Percentiles rank a stretch among this genome's conserved stretches.
Conservation (phyloP, 2,888 invertebrate species). For the Diloba caeruleocephala region DNA sequence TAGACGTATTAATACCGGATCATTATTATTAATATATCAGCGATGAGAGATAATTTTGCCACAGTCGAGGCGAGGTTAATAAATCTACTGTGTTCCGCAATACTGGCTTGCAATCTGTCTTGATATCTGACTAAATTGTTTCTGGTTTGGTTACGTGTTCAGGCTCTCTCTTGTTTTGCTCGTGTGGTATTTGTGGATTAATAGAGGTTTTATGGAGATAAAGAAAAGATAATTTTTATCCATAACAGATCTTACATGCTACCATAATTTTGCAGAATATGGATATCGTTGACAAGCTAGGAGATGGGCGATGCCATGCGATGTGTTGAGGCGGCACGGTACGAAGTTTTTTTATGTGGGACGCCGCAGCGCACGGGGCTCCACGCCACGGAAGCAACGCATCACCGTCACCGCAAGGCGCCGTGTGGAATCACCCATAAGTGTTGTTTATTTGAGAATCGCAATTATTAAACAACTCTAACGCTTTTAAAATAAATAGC, state of each 20-base stretch:
- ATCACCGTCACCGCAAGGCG: no score
- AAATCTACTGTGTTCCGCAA: conserved; percentile 58
- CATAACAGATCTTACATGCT: conserved; percentile 33
- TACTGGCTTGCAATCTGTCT: conserved; percentile 55
- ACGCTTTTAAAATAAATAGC: conserved; percentile 10
- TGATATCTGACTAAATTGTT: conserved; percentile 45
- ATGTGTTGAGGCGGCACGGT: no score
- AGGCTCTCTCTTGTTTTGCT: conserved; percentile 29
- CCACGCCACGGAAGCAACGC: no score
- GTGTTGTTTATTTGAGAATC: no score
- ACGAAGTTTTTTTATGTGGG: no score
- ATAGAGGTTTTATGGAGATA: conserved; percentile 17
- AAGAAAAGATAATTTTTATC: conserved; percentile 18
- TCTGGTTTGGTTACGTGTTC: conserved; percentile 17
- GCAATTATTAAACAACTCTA: no score
- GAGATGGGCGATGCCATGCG: no score
- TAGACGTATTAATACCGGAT: conserved; percentile 72
- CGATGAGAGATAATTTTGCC: conserved; percentile 66
- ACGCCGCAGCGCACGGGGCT: no score
- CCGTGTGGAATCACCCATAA: no score
- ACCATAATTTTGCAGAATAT: conserved; percentile 1
- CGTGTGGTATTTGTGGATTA: conserved; percentile 4
- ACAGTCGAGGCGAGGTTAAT: conserved; percentile 57
- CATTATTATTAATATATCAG: conserved; percentile 79
- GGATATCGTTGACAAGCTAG: conserved; percentile 11